Base-by-base conservation (phyloP, 2,113 vertebrate genomes). In the Clinocottus analis region DNA sequence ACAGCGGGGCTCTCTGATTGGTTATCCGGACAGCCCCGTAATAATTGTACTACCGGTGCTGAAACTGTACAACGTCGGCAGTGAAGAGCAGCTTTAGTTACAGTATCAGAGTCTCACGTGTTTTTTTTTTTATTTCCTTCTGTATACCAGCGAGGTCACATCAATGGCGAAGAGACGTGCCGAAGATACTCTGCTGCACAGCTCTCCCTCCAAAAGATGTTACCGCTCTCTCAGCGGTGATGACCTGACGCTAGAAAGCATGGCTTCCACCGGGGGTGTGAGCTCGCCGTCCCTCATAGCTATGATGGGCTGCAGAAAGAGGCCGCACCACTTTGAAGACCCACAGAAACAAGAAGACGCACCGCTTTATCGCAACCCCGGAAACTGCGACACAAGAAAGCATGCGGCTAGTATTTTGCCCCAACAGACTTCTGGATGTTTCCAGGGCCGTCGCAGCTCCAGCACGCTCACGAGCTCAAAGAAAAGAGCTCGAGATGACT, bases 101-200 rank as follows among this genome's bases (percentile, higher is more conserved):
- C 0, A 0, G 21, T 6, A 47, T 8, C 2, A 5, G 2, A 43
- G 4, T 0, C 12, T 8, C 1, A 16, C 17, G n/a, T 45, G 11
- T 9, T 5, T 4, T 12, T 35, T 9, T 5, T 4, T 12, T 35
- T 1, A 2, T 0, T n/a, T 9, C 6, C 35, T 17, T 9, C 10
- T 13, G n/a, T 23, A 2, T 7, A 12, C 1, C 5, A 7, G 27
- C 16, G 39, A 7, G 11, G 51, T 11, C 25, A 61, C 49, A 69
- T 23, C 55, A 1, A 95, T 94, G 94, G 87, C 89, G 39, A 95
- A 96, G 75, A 91, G 94, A 29, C 87, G 83, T 4, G 80, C 91
- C 0, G 94, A 95, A 25, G 68, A 85, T 35, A 9, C 27, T 1
- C 56, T 88, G 60, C 47, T 80, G 29, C 70, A 62, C 37, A 83